Evolutionary conservation across 2,113 vertebrate species (phyloP).

Genomic region (rabbit (Oryctolagus cuniculus)): DNA sequence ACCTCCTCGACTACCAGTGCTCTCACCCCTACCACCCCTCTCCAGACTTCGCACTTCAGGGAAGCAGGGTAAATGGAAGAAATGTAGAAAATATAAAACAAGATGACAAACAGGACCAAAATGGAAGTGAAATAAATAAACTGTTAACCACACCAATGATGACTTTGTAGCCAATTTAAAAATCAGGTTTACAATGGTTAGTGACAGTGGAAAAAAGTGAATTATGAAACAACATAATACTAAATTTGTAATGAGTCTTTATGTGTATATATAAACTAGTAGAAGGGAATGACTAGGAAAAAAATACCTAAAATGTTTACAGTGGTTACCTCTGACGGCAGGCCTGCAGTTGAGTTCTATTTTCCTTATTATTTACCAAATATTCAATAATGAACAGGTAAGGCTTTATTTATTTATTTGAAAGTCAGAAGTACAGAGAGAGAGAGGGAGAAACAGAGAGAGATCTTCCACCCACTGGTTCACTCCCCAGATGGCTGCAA

Average conservation of each 20-base stretch:
- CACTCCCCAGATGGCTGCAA: no score
- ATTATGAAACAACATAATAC: not conserved
- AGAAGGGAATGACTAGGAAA: not conserved
- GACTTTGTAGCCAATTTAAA: not conserved
- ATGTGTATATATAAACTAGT: not conserved
- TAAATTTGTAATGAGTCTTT: slow-evolving; percentile 12
- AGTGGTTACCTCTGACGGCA: not conserved
- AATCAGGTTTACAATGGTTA: slow-evolving; percentile 12
- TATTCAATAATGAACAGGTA: not conserved
- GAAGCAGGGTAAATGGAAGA: not conserved
- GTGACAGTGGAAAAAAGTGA: slow-evolving; percentile 19
- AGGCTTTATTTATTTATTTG: no score
- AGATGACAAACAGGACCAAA: not conserved
- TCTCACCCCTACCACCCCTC: not conserved
- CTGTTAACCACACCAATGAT: not conserved
- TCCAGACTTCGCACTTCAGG: not conserved
- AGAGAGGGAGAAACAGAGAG: no score
- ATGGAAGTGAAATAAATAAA: slow-evolving; percentile 57
- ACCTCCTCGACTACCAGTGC: slow-evolving; percentile 3
- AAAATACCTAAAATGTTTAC: slow-evolving; percentile 14
- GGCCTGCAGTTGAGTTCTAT: not conserved
- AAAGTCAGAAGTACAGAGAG: no score
- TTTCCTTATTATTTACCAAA: slow-evolving; percentile 22
- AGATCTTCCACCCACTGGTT: no score
- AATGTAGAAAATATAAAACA: slow-evolving; percentile 11